Base-by-base conservation (phyloP, 2,888 invertebrate species). In the Leptopilina myrica region DNA sequence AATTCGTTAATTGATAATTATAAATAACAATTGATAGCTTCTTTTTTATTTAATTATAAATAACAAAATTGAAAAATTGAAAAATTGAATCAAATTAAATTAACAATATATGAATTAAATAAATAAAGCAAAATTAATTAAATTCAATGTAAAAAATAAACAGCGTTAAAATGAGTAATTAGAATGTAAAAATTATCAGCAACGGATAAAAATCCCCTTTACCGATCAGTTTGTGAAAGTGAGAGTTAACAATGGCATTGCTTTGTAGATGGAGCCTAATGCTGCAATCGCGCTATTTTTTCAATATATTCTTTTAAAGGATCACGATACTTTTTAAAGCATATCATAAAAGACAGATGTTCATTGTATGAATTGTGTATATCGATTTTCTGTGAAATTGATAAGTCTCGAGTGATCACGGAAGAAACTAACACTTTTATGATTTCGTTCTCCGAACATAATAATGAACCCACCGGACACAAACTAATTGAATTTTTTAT, bases 321-420 rank as follows among this genome's bases (percentile, higher is more conserved):
- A 49, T 4, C 49, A 14, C 5, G 33, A 69, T 26, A 53, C 14
- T 9, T 14, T 20, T 69, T 69, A 26, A 69, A 69, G 26, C 26
- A 14, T 33, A 14, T 33, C 3, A 33, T 33, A 33, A 2, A 33
- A 26, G 69, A 26, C 69, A 69, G 69, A 20, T 69, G 53, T 69
- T 69, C 69, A 53, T 26, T 69, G n/a, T 33, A 33, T 33, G 33
- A 33, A 49, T 3, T 43, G 12, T 4, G 59, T 7, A 20, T 53
- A 69, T 69, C 69, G 69, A 53, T 69, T 69, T 69, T 69, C 49
- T 26, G 8, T 53, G 69, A 69, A 69, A 69, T 53, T 69, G 69
- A 69, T 69, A 69, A 69, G 69, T 69, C 69, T 69, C 53, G 49
- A 49, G 20, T 26, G 69, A 69, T 69, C 69, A n/a, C 40, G 33